Evolutionary conservation across 2,888 invertebrate species (phyloP).

Genomic region (Electrophaes corylata): DNA sequence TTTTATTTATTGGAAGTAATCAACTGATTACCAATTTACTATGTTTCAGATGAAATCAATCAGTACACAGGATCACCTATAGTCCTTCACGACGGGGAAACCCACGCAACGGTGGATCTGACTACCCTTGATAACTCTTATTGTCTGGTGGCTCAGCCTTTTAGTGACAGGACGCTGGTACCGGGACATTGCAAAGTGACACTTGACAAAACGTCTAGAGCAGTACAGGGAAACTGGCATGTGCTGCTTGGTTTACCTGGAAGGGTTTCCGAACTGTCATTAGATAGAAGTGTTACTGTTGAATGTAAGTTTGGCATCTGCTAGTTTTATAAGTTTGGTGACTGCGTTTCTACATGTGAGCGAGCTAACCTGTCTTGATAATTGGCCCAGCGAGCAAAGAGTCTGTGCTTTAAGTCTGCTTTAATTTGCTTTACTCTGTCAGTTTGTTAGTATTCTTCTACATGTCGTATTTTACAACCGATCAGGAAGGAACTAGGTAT

Average conservation of each 20-base stretch:
- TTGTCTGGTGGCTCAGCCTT: slow-evolving; percentile 71
- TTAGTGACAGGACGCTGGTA: slow-evolving; percentile 66
- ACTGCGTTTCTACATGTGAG: no score
- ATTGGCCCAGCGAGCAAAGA: no score
- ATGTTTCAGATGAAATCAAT: slow-evolving; percentile 39
- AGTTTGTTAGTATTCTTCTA: no score
- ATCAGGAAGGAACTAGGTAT: no score
- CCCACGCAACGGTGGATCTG: slow-evolving; percentile 53
- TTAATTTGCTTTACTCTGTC: no score
- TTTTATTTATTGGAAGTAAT: no score
- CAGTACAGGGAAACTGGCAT: slow-evolving; percentile 76
- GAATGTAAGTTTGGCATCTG: slow-evolving; percentile 53
- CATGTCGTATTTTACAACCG: no score
- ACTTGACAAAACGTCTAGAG: slow-evolving; percentile 66
- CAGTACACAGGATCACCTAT: slow-evolving; percentile 53
- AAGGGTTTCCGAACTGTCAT: slow-evolving; percentile 64
- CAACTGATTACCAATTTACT: no score
- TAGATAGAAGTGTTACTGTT: slow-evolving; percentile 64
- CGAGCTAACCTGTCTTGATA: no score
- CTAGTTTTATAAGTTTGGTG: background rate
- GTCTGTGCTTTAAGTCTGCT: no score
- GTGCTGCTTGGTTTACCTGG: slow-evolving; percentile 73
- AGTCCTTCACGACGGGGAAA: slow-evolving; percentile 60
- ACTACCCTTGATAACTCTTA: slow-evolving; percentile 61
- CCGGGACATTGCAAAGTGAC: slow-evolving; percentile 71